Conservation (phyloP, 2,888 invertebrate species). For the Drosophila fungiperda region DNA sequence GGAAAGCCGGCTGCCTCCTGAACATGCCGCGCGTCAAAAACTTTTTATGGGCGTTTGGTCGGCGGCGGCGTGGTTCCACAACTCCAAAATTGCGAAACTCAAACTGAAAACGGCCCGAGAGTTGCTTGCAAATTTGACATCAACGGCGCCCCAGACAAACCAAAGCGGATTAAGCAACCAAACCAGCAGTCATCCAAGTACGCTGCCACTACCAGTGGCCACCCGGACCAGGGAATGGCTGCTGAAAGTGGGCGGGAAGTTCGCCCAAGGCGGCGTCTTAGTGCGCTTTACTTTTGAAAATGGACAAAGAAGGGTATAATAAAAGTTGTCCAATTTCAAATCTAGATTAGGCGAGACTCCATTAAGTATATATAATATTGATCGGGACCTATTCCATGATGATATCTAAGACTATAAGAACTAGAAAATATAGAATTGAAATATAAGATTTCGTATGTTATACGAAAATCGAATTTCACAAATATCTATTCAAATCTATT, state of each 20-base stretch:
- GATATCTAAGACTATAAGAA: neutral
- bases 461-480: neutral
- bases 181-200: conserved; percentile 10
- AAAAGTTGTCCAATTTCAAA: neutral
- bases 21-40: conserved; percentile 76
- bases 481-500: neutral
- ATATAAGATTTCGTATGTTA: neutral
- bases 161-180: conserved; percentile 74
- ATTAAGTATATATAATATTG: neutral
- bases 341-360: neutral
- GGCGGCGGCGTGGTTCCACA: neutral
- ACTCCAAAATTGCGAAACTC: conserved; percentile 27
- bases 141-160: conserved; percentile 67
- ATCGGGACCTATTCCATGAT: neutral
- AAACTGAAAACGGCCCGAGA: conserved; percentile 60
- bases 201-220: neutral
- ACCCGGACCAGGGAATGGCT: fast-evolving
- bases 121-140: conserved; percentile 77
- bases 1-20: conserved; percentile 64
- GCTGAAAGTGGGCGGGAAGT: neutral
- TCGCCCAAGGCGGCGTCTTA: conserved; percentile 54
- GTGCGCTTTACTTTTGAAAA: conserved; percentile 35
- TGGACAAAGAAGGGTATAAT: neutral
- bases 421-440: neutral
- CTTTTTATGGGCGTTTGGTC: conserved; percentile 57